phyloP scores from a whole-genome alignment of 2,888 invertebrate genomes.

The Ornithoptera alexandrae region DNA sequence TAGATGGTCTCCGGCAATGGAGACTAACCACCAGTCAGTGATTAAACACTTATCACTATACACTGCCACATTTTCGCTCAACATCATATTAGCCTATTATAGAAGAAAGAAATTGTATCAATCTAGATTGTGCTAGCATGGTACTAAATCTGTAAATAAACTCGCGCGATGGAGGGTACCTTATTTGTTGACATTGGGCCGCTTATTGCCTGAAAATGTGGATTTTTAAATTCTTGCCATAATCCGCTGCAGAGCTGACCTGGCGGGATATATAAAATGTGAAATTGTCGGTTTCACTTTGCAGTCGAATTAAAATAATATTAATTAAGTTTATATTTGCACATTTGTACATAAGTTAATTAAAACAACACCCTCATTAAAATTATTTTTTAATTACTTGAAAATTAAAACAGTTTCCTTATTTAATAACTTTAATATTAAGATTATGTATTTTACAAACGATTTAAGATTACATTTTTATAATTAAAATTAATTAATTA shows the following conservation, averaged over 20 bases:
- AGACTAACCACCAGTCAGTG: too few relatives aligned
- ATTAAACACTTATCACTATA: too few relatives aligned
- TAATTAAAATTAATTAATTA: too few relatives aligned
- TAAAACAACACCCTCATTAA: not conserved
- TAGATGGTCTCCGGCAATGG: too few relatives aligned
- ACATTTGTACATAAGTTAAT: not conserved
- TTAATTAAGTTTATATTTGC: not conserved
- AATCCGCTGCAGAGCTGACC: constrained; percentile 4
- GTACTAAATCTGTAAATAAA: not conserved
- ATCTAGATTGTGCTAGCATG: not conserved
- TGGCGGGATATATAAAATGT: constrained; percentile 9
- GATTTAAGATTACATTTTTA: too few relatives aligned
- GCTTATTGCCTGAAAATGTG: not conserved
- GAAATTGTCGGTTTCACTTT: constrained; percentile 8
- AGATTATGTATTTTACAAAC: too few relatives aligned
- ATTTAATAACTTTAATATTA: not conserved
- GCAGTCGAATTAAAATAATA: not conserved
- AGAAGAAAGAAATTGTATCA: too few relatives aligned
- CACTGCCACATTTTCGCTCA: too few relatives aligned
- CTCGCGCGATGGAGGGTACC: not conserved
- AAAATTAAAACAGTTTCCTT: not conserved
- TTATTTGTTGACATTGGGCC: constrained; percentile 1
- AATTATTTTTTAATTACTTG: not conserved
- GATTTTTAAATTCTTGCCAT: not conserved
- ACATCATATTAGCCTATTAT: too few relatives aligned